phyloP scores from a whole-genome alignment of 2,113 vertebrate genomes.

The Heloderma charlesbogerti region DNA sequence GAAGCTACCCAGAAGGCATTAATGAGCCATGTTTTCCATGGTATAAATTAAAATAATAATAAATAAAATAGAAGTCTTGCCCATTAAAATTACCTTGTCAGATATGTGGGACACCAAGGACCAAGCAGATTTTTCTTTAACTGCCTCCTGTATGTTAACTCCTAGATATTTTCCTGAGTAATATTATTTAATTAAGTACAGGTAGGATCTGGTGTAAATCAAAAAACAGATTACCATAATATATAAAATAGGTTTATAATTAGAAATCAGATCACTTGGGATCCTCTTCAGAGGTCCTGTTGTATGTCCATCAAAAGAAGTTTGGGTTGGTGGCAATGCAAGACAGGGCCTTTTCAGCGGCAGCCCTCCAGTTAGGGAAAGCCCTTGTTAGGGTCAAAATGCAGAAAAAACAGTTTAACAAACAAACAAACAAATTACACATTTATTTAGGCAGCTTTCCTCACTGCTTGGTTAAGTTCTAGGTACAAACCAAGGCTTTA shows the following conservation, averaged over 20 bases:
- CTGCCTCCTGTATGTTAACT: not conserved
- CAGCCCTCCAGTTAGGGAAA: too few species aligned
- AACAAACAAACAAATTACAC: too few species aligned
- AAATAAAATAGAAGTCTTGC: not conserved
- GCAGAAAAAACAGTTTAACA: too few species aligned
- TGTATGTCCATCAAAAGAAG: too few species aligned
- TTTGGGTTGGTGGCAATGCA: too few species aligned
- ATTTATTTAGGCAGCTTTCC: too few species aligned
- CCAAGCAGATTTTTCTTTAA: too few species aligned
- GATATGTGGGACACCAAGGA: not conserved
- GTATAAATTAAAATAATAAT: not conserved
- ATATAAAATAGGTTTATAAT: not conserved
- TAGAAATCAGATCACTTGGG: not conserved
- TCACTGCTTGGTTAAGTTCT: not conserved
- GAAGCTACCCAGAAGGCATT: not conserved
- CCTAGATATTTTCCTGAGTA: not conserved
- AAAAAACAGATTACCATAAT: not conserved
- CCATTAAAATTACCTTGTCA: not conserved
- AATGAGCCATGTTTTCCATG: not conserved
- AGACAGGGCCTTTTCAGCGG: too few species aligned
- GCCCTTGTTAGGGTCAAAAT: too few species aligned
- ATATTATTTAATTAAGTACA: not conserved
- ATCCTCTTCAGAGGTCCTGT: too few species aligned
- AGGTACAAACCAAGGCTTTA: not conserved
- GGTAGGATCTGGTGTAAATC: not conserved